These are phyloP conservation scores for Bombus superbus DNA, from an alignment of 1,140 invertebrate genomes.

Conservation along the genomic window DNA sequence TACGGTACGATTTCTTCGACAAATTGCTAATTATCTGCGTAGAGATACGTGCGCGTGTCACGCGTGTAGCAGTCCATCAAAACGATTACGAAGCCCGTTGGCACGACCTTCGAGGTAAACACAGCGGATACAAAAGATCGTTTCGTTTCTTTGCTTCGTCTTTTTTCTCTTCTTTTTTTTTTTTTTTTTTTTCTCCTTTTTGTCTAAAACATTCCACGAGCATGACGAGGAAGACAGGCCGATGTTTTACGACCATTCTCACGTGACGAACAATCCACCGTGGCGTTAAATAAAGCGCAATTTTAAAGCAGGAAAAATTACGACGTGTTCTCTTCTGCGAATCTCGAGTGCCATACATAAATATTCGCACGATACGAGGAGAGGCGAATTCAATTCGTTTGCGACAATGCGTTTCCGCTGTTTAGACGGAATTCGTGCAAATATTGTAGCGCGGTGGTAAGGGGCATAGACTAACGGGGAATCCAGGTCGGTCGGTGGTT, in stretches of 20 bases:
- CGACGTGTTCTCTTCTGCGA: neutral
- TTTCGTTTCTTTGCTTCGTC: neutral
- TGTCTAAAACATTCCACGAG: neutral
- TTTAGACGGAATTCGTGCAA: slow-evolving; percentile 66
- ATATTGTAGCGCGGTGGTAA: slow-evolving; percentile 51
- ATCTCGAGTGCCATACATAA: neutral
- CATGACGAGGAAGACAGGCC: neutral
- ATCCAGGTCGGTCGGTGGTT: slow-evolving; percentile 74
- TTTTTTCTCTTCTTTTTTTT: neutral
- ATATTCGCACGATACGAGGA: slow-evolving; percentile 37
- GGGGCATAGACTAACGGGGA: slow-evolving; percentile 42
- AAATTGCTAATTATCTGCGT: neutral
- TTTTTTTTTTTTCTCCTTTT: slow-evolving; percentile 18
- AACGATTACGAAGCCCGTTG: neutral
- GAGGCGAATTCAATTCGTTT: slow-evolving; percentile 56
- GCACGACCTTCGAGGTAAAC: neutral
- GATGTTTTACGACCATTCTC: slow-evolving; percentile 11
- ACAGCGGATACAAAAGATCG: neutral
- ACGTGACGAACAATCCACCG: slow-evolving; percentile 35
- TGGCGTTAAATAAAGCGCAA: slow-evolving; percentile 51
- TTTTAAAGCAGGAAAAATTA: neutral
- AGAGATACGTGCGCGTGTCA: neutral
- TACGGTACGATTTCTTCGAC: neutral
- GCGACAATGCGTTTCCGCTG: slow-evolving; percentile 44
- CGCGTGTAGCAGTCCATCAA: too few species aligned